Evolutionary conservation across 1,140 invertebrate species (phyloP).

Genomic region (Metaphire vulgaris): DNA sequence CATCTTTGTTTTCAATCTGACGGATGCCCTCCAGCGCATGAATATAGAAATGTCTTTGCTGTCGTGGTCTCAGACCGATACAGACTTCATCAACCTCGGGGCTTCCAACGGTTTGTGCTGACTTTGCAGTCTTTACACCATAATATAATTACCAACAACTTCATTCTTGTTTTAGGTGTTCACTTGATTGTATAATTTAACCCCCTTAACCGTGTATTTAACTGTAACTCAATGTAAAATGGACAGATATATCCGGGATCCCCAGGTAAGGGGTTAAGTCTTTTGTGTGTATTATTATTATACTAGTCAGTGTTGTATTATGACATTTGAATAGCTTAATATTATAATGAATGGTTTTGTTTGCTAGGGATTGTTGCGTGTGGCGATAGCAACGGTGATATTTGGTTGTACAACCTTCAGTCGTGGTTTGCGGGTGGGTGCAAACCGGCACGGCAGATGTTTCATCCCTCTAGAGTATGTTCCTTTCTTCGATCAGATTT

Average conservation of each 20-base stretch:
- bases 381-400: conserved; percentile 6
- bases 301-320: too few species aligned
- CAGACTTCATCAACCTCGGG: conserved; percentile 6
- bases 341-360: too few species aligned
- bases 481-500: background rate
- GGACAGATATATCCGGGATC: too few species aligned
- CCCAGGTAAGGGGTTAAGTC: too few species aligned
- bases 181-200: too few species aligned
- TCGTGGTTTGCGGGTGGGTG: background rate
- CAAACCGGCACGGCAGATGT: background rate
- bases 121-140: too few species aligned
- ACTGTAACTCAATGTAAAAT: too few species aligned
- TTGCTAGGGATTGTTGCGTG: conserved; percentile 2
- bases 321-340: too few species aligned
- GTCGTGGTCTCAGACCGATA: background rate
- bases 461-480: background rate
- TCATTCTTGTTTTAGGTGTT: too few species aligned
- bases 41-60: background rate
- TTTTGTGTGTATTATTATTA: too few species aligned
- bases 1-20: conserved; percentile 14
- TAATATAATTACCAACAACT: too few species aligned
- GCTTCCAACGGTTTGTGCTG: background rate
- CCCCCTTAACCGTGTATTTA: too few species aligned
- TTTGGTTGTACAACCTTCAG: conserved; percentile 13
- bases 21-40: background rate